Percentiles rank a stretch among this genome's conserved stretches.
phyloP scores from a whole-genome alignment of 2,113 vertebrate genomes.

The Hoplias malabaricus region DNA sequence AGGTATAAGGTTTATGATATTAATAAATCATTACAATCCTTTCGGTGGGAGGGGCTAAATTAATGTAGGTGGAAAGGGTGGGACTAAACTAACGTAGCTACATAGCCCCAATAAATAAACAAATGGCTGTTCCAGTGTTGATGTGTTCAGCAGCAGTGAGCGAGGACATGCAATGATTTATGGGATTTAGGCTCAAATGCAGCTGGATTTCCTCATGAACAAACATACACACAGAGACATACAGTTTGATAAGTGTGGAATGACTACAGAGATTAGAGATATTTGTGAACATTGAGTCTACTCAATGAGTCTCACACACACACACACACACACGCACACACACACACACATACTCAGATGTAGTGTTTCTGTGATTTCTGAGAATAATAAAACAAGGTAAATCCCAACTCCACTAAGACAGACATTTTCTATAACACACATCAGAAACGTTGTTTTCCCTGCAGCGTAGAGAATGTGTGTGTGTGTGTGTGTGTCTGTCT shows the following conservation, averaged over 20 bases:
- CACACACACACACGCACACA: not conserved
- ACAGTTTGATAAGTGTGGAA: not conserved
- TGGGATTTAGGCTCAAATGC: not conserved
- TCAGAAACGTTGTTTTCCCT: too few species aligned
- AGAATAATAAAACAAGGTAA: too few species aligned
- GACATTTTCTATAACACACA: too few species aligned
- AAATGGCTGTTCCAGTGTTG: slow-evolving; percentile 26
- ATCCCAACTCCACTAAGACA: too few species aligned
- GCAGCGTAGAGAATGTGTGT: not conserved
- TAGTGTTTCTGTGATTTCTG: not conserved
- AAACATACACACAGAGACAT: not conserved
- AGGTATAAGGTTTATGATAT: too few species aligned
- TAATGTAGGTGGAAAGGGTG: too few species aligned
- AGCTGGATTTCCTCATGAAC: not conserved
- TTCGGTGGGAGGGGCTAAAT: too few species aligned
- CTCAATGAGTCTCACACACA: not conserved
- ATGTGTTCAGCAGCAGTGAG: slow-evolving; percentile 1
- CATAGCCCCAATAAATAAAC: too few species aligned
- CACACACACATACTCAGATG: not conserved
- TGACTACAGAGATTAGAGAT: not conserved
- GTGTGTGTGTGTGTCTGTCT: not conserved
- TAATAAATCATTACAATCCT: too few species aligned
- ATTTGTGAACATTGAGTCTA: not conserved
- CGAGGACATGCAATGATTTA: not conserved
- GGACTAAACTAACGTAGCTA: too few species aligned